A percentile compares a stretch with the other conserved stretches of the same genome.
Evolutionary conservation across 2,888 invertebrate genomes (phyloP).

Genomic region (Megalurothrips usitatus): DNA sequence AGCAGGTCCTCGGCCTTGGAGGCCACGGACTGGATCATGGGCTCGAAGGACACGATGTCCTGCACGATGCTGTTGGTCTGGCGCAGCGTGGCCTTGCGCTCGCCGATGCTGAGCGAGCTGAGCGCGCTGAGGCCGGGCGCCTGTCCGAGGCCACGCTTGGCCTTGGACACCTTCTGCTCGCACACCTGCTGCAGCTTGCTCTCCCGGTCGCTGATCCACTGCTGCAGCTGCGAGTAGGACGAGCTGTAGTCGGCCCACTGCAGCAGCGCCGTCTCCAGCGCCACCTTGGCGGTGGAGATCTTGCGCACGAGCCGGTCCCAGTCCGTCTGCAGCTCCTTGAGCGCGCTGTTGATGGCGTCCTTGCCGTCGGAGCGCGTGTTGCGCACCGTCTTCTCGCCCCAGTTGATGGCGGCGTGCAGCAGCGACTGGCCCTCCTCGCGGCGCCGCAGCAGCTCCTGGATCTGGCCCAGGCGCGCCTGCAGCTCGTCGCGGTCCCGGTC

Average conservation of each 20-base stretch:
- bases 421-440: constrained; percentile 84
- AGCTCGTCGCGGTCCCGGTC: constrained; percentile 76
- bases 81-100: constrained; percentile 80
- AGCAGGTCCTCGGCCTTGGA: constrained; percentile 89
- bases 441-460: constrained; percentile 69
- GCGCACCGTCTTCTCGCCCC: constrained; percentile 82
- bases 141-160: constrained; percentile 62
- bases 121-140: constrained; percentile 70
- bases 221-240: constrained; percentile 83
- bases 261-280: constrained; percentile 80
- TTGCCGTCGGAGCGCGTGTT: constrained; percentile 85
- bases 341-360: constrained; percentile 77
- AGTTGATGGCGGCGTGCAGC: constrained; percentile 80
- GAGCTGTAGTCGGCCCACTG: constrained; percentile 97
- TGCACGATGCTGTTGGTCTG: constrained; percentile 93
- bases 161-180: constrained; percentile 73
- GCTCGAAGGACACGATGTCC: constrained; percentile 94
- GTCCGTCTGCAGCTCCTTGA: constrained; percentile 84
- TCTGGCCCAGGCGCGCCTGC: constrained; percentile 68
- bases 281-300: constrained; percentile 85
- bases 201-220: constrained; percentile 92
- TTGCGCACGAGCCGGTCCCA: constrained; percentile 90
- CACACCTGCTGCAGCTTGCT: constrained; percentile 86
- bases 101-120: constrained; percentile 73
- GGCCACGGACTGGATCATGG: constrained; percentile 93